Percentiles rank a stretch among this genome's conserved stretches.
Conservation (phyloP, 2,797 vertebrate genomes). For the Fringilla coelebs region DNA sequence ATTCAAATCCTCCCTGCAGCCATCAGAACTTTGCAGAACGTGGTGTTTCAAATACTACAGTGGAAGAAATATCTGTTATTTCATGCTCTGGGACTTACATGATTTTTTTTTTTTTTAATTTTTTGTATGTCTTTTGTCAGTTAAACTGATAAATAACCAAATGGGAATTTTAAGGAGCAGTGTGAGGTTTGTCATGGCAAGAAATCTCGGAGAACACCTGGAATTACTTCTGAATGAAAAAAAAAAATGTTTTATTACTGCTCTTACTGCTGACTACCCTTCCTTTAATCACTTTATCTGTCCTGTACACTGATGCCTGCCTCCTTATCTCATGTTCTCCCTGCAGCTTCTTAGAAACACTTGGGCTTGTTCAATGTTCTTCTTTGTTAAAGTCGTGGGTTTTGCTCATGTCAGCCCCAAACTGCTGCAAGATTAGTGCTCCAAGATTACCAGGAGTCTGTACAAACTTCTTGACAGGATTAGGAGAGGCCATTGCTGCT, state of each 20-base stretch:
- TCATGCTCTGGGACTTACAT: neutral
- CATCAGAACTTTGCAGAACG: neutral
- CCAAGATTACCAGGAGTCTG: neutral
- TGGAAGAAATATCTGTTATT: neutral
- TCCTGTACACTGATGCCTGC: neutral
- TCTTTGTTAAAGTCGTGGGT: neutral
- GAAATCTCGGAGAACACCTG: conserved; percentile 26
- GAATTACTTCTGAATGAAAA: neutral
- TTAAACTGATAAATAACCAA: neutral
- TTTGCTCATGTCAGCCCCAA: neutral
- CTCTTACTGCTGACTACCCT: conserved; percentile 16
- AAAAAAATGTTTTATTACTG: neutral
- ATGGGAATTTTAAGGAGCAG: neutral
- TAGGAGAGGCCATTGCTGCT: neutral
- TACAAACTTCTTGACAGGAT: neutral
- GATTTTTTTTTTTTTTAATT: neutral
- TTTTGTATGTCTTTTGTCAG: neutral
- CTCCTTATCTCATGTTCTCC: conserved; percentile 44
- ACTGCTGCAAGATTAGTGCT: neutral
- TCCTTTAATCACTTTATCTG: conserved; percentile 56
- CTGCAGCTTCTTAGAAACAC: neutral
- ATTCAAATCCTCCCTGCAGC: neutral
- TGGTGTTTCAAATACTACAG: neutral
- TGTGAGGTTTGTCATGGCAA: neutral
- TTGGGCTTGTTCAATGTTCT: neutral